Base-by-base conservation (phyloP, 2,888 invertebrate genomes). In the Amiota mariae region DNA sequence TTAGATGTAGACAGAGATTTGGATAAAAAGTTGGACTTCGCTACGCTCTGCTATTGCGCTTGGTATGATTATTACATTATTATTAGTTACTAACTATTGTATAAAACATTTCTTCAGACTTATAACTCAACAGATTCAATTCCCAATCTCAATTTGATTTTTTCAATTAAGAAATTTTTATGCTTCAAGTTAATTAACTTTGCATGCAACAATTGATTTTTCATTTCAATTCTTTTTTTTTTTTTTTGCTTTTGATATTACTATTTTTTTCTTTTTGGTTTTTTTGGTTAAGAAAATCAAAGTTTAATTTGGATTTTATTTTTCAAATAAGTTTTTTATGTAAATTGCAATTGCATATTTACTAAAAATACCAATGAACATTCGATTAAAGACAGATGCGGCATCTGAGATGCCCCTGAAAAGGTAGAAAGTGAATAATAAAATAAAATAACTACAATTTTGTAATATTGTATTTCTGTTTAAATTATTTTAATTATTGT, bases 141-240 rank as follows among this genome's bases (percentile, higher is more conserved):
- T 36, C 36, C 36, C 36, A 36, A 24, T 24, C 24, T 24, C 24
- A 24, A 36, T 85, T 84, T 82, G 74, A 79, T 18, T 82, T 82
- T 85, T 75, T 75, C 79, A 83, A 84, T 83, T 84, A 81, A 84
- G 85, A 84, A 85, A 82, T 82, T 82, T 77, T 20, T 18, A 68
- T 13, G 24, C 24, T 54, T 67, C 12, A 51, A 51, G 67, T 67
- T 68, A 68, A 68, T 68, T 51, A 49, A 54, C 20, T 68, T 47
- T 24, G 51, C 67, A 68, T 51, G 67, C 67, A 68, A 51, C 20
- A 15, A 20, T 59, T 59, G 18, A 20, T 20, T 59, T 13, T 54
- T n/a, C 54, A 54, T 54, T 54, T 11, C 15, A 0, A 1, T 13
- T 15, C 15, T 57, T 15, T 18, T 20, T 51, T 11, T 15, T 1